These are phyloP conservation scores for Stichopus chloronotus DNA, from an alignment of 35 echinoderm and acorn worm species.

Conservation along the genomic window DNA sequence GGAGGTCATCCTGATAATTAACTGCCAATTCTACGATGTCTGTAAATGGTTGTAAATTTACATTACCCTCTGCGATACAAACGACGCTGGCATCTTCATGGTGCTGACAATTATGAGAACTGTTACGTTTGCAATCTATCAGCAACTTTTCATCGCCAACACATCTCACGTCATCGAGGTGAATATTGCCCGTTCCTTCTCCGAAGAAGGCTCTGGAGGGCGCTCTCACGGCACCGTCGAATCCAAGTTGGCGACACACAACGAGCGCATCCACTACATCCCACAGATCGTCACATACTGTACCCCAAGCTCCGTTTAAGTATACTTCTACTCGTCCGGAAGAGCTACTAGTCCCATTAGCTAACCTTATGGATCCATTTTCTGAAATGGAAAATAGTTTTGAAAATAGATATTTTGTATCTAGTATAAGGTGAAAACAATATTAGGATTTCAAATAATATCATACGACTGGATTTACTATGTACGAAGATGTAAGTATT, in stretches of 20 bases:
- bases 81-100: slow-evolving; percentile 33
- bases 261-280: slow-evolving; percentile 44
- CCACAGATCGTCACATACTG: slow-evolving; percentile 67
- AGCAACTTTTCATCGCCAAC: not conserved
- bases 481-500: too few relatives aligned
- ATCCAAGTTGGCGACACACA: slow-evolving; percentile 51
- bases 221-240: not conserved
- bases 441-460: too few relatives aligned
- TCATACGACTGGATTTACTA: too few relatives aligned
- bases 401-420: too few relatives aligned
- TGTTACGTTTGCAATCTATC: not conserved
- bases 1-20: too few relatives aligned
- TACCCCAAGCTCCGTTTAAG: slow-evolving; percentile 42
- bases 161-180: not conserved
- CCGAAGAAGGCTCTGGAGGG: not conserved
- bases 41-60: not conserved
- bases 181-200: not conserved
- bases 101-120: not conserved
- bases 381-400: too few relatives aligned
- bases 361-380: not conserved
- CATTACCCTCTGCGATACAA: not conserved
- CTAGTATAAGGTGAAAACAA: too few relatives aligned
- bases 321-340: slow-evolving; percentile 66
- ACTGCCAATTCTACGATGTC: too few relatives aligned
- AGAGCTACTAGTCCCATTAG: not conserved